Evolutionary conservation across 2,888 invertebrate species (phyloP), one percentile per base, ranked within the genome.

Genomic region (Priocnemis perturbator): DNA sequence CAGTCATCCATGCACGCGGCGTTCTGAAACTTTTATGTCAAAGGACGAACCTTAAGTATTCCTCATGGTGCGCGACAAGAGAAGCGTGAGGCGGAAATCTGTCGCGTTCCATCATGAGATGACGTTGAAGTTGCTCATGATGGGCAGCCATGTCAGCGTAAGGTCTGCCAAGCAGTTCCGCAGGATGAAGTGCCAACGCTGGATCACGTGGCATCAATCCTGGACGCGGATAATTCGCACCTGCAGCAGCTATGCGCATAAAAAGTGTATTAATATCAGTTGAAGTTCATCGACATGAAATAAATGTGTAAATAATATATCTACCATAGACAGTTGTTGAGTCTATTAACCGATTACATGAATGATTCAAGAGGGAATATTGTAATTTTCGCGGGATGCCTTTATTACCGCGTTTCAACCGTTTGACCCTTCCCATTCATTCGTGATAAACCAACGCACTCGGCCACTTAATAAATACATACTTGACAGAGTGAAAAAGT

Each of bases 51-150:
- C 93, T 91, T 78, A 93, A 87, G 86, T 92, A 93, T 86, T 93
- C 93, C 86, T 93, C 93, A 85, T 93, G 93, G 82, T 93, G 93
- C 26, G 93, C 93, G 61, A 93, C 91, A 69, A 93, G 90, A 26
- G 92, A 91, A 50, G 93, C 92, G 85, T 93, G 93, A 17, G 87
- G 85, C 65, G 91, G 92, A 85, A 92, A 93, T 77, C 95, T 91
- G 87, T 96, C 96, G 75, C 96, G 92, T 89, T 96, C 96, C 90
- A 96, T 86, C 89, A 96, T 90, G 89, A 96, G 91, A 87, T 96
- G 96, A 78, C 96, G 92, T 89, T 96, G 96, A 75, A 96, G 90
- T 87, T 96, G 96, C 89, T 96, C 96, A 86, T 96, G 96, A 74
- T 96, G 95, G 89, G 94, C 93, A 89, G 94, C 93, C 81, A 91